Base-by-base conservation (phyloP, 2,888 invertebrate genomes). In the Oligia latruncula region DNA sequence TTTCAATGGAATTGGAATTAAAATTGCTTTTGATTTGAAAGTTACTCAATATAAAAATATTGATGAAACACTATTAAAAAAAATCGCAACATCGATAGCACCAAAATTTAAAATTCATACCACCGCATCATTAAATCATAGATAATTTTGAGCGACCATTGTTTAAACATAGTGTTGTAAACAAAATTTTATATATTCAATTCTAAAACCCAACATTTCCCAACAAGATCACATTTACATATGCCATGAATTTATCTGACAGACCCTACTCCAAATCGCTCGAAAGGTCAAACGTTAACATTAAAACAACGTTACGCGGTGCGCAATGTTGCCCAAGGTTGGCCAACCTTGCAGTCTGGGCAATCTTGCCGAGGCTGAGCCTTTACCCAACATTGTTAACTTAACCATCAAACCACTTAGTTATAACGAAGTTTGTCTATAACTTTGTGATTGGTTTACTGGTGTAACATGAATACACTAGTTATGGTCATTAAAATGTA, bases 371-470 rank as follows among this genome's bases (percentile, higher is more conserved):
- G n/a, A 40, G 3, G 23, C n/a, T 55, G 23, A 5, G 40, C n/a
- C 52, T 20, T 60, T 58, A 70, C 40, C 15, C 43, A 74, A 84
- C 62, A 43, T 70, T 81, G 77, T 87, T 81, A 81, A 58, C 73
- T 70, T 74, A 83, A 85, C 83, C 73, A 82, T 72, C 77, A 4
- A 80, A 78, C 85, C 75, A 75, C 82, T 82, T 78, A 72, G 67
- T 40, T 66, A 73, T 80, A 81, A 85, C 86, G 55, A 83, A 83
- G 81, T 88, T 89, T 81, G n/a, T 23, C 35, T 60, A 58, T 74
- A 76, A 87, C 71, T 83, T 77, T 72, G 52, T 67, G 52, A 80
- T 84, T 78, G 77, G 58, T 81, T 84, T 78, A 52, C 52, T 40
- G n/a, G 43, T 62, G 60, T 72, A 62, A 85, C 71, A 55, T 72